A percentile compares a stretch with the other conserved stretches of the same genome.
These are phyloP conservation scores for Lepidocyrtoides sp. DNA, from an alignment of 2,888 invertebrate species.

Conservation along the genomic window DNA sequence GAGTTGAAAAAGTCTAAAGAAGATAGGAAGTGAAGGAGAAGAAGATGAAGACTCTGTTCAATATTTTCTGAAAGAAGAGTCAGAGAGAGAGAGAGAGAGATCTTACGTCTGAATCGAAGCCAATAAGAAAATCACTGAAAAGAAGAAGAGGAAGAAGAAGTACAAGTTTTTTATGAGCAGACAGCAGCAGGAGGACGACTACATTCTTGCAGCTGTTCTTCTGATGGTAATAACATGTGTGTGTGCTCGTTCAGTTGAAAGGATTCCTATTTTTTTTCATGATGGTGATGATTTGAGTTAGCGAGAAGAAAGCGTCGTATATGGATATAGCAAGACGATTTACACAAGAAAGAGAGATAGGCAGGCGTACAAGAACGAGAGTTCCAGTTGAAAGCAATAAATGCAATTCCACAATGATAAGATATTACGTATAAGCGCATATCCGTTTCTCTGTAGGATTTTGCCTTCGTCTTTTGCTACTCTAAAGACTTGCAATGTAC, in stretches of 20 bases:
- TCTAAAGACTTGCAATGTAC: background rate
- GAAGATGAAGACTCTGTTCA: background rate
- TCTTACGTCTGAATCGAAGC: conserved; percentile 37
- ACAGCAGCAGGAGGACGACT: background rate
- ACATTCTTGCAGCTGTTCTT: background rate
- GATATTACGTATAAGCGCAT: background rate
- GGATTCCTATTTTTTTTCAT: conserved; percentile 17
- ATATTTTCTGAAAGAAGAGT: background rate
- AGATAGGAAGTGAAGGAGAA: background rate
- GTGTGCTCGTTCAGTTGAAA: conserved; percentile 14
- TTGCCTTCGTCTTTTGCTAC: background rate
- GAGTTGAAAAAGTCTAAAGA: background rate
- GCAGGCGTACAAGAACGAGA: too few species aligned
- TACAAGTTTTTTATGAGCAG: background rate
- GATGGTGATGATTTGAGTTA: background rate
- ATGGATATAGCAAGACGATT: background rate
- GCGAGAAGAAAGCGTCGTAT: background rate
- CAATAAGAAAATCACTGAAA: conserved; percentile 20
- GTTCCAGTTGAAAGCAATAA: too few species aligned
- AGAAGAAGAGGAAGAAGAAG: background rate
- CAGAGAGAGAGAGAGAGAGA: background rate
- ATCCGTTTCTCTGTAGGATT: background rate
- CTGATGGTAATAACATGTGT: conserved; percentile 15
- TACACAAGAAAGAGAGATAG: too few species aligned
- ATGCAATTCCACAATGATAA: background rate